These are phyloP conservation scores for Meriones unguiculatus DNA, from an alignment of 2,113 vertebrate species.

Conservation along the genomic window DNA sequence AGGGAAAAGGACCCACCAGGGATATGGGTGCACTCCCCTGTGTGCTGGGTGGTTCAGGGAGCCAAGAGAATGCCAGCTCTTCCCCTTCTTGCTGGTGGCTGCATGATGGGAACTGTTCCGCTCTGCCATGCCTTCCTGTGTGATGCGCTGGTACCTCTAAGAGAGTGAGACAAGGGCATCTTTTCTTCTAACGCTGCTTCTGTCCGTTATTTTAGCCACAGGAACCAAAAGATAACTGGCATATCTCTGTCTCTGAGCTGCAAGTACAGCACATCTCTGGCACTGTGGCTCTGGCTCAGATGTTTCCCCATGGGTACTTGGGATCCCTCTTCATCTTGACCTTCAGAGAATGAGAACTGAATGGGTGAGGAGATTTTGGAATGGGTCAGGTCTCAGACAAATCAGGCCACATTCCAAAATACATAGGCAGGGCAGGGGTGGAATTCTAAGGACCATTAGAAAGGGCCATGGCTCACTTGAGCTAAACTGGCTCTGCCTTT, in stretches of 20 bases:
- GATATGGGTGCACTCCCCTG: too few species aligned
- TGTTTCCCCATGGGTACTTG: not conserved
- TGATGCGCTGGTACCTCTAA: not conserved
- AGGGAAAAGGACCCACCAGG: not conserved
- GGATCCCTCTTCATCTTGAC: not conserved
- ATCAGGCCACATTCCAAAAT: not conserved
- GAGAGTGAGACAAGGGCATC: not conserved
- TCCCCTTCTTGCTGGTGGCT: not conserved
- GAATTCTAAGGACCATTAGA: not conserved
- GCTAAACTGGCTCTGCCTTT: not conserved
- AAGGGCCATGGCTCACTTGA: not conserved
- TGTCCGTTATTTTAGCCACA: not conserved
- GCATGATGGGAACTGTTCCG: too few species aligned
- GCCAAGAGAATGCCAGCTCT: too few species aligned
- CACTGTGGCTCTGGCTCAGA: not conserved
- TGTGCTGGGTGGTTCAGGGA: not conserved
- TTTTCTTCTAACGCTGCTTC: not conserved
- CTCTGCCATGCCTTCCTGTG: not conserved
- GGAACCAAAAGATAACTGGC: not conserved
- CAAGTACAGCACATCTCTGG: rapidly evolving
- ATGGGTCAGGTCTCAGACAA: not conserved
- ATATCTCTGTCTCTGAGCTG: not conserved
- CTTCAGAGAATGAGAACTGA: not conserved
- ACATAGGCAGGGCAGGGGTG: not conserved
- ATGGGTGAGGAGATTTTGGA: not conserved